These are phyloP conservation scores for Diorhabda sublineata DNA, from an alignment of 1,140 invertebrate species.

Conservation along the genomic window DNA sequence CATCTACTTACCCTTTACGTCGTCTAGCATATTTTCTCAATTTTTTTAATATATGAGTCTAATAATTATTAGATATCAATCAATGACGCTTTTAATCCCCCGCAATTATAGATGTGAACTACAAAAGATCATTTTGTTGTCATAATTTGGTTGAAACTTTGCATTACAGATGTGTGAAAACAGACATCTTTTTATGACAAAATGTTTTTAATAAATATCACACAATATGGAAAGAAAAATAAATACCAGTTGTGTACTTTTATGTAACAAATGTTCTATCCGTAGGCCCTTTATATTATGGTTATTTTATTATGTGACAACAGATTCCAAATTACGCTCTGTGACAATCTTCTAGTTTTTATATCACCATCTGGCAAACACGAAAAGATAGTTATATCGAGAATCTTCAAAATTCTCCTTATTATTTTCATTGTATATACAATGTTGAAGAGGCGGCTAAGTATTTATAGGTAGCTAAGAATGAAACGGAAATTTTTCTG, in stretches of 20 bases:
- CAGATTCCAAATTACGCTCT: slow-evolving; percentile 8
- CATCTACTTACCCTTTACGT: no score
- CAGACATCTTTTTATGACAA: background rate
- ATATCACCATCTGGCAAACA: slow-evolving; percentile 4
- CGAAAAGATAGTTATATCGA: background rate
- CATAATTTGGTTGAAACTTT: background rate
- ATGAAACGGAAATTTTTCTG: no score
- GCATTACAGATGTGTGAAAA: background rate
- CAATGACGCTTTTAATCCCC: no score
- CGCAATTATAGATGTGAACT: no score
- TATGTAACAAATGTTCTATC: background rate
- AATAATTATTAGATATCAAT: no score
- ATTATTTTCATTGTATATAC: no score
- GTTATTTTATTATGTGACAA: slow-evolving; percentile 13
- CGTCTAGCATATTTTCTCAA: no score
- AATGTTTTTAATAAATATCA: background rate
- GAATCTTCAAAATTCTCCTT: background rate
- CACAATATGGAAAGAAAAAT: background rate
- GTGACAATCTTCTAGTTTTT: slow-evolving; percentile 11
- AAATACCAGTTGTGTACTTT: background rate
- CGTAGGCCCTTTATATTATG: background rate
- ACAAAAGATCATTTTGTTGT: no score
- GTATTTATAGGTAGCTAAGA: no score
- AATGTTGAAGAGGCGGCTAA: no score
- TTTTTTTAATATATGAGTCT: no score